Conservation (phyloP, 2,797 vertebrate genomes). For the Eleutherodactylus coqui region DNA sequence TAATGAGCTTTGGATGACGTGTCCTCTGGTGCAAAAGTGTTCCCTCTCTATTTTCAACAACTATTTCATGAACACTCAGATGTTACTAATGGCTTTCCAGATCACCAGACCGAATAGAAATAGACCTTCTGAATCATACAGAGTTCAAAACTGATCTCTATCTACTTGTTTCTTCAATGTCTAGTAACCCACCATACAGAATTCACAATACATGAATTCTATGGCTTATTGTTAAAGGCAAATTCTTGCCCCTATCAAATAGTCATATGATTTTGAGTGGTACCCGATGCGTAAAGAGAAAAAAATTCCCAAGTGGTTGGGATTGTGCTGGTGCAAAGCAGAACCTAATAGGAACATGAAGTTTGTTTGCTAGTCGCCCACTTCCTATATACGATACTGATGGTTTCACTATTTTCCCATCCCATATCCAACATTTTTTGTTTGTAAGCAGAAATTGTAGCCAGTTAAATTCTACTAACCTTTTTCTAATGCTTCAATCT, state of each 20-base stretch:
- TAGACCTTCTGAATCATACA: too few relatives aligned
- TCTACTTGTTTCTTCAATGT: too few relatives aligned
- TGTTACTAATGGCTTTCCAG: too few relatives aligned
- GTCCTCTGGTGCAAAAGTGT: too few relatives aligned
- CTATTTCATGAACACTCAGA: too few relatives aligned
- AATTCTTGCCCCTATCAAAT: background rate
- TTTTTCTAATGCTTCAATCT: constrained; percentile 89
- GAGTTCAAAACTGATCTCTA: too few relatives aligned
- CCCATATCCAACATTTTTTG: background rate
- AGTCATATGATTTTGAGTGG: background rate
- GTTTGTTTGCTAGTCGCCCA: background rate
- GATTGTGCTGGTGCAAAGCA: background rate
- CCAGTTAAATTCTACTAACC: constrained; percentile 71
- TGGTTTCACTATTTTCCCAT: background rate
- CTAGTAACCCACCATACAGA: too few relatives aligned
- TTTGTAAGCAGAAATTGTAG: background rate
- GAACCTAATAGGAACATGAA: background rate
- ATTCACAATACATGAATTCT: too few relatives aligned
- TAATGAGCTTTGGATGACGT: too few relatives aligned
- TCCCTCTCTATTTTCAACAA: too few relatives aligned
- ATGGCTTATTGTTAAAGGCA: background rate
- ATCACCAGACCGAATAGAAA: too few relatives aligned
- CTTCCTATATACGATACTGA: background rate
- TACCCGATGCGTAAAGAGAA: background rate
- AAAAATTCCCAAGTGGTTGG: background rate